Conservation (phyloP, 2,888 invertebrate species). For the Troides oblongomaculatus region DNA sequence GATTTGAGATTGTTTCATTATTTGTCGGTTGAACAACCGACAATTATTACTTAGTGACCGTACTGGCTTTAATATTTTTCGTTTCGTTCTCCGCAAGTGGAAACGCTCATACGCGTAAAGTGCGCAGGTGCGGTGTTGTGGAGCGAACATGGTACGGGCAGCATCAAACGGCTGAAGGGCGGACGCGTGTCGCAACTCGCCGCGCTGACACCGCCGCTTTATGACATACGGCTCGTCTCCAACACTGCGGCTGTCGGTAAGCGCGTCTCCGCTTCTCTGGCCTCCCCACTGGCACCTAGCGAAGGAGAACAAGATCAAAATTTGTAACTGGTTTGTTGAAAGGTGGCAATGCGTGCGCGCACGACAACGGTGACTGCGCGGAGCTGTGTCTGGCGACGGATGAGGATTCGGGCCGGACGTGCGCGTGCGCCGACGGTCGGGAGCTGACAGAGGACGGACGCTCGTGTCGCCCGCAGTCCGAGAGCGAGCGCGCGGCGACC, state of each 20-base stretch:
- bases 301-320: too few species aligned
- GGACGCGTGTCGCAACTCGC: constrained; percentile 73
- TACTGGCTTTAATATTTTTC: too few species aligned
- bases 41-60: too few species aligned
- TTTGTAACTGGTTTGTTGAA: background rate
- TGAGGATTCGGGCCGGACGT: constrained; percentile 75
- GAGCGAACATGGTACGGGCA: constrained; percentile 85
- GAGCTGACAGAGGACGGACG: constrained; percentile 37
- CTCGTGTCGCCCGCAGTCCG: constrained; percentile 43
- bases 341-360: constrained; percentile 59
- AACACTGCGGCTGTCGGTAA: constrained; percentile 75
- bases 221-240: constrained; percentile 85
- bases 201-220: constrained; percentile 82
- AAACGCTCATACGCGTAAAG: too few species aligned
- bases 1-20: too few species aligned
- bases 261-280: background rate
- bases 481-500: constrained; percentile 33
- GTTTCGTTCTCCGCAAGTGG: too few species aligned
- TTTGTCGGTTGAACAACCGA: too few species aligned
- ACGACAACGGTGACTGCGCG: constrained; percentile 78
- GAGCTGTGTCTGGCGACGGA: constrained; percentile 86
- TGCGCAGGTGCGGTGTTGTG: constrained; percentile 80
- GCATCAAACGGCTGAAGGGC: constrained; percentile 83
- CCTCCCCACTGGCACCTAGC: too few species aligned
- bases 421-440: constrained; percentile 50